Evolutionary conservation across 2,888 invertebrate genomes (phyloP).

Genomic region (Hartigia nigra): DNA sequence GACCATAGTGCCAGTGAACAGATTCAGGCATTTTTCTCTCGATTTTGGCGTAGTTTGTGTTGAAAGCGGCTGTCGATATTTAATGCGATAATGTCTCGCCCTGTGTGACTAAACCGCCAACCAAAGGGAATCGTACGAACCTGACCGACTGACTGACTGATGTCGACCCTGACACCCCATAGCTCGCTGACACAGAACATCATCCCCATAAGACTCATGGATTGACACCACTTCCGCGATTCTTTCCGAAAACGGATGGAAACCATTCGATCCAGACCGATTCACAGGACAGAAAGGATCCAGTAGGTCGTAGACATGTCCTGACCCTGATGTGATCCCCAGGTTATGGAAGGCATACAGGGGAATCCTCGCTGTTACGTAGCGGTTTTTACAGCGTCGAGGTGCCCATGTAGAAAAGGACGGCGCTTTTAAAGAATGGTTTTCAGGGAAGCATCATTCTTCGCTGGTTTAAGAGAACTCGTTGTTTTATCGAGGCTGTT

Average conservation of each 20-base stretch:
- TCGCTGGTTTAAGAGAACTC: slow-evolving; percentile 44
- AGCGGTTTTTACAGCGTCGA: slow-evolving; percentile 43
- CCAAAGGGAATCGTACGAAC: slow-evolving; percentile 28
- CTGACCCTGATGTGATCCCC: neutral
- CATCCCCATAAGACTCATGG: neutral
- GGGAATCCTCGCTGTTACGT: slow-evolving; percentile 3
- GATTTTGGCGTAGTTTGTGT: slow-evolving; percentile 40
- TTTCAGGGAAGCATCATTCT: slow-evolving; percentile 58
- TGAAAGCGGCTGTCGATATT: slow-evolving; percentile 63
- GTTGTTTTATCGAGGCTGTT: slow-evolving; percentile 56
- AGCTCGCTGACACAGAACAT: slow-evolving; percentile 21
- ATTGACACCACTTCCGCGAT: neutral
- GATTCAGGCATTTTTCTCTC: slow-evolving; percentile 51
- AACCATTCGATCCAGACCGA: neutral
- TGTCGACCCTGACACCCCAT: slow-evolving; percentile 37
- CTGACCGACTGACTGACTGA: slow-evolving; percentile 50
- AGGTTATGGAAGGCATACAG: neutral
- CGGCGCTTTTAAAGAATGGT: slow-evolving; percentile 55
- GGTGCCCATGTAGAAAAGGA: slow-evolving; percentile 32
- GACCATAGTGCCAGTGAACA: slow-evolving; percentile 31
- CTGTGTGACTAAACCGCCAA: slow-evolving; percentile 54
- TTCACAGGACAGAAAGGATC: neutral
- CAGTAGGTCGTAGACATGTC: neutral
- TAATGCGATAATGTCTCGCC: slow-evolving; percentile 62
- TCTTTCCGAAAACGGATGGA: neutral